Evolutionary conservation across 2,888 invertebrate species (phyloP), one percentile per base, ranked within the genome.

Genomic region (Tethea ocularis): DNA sequence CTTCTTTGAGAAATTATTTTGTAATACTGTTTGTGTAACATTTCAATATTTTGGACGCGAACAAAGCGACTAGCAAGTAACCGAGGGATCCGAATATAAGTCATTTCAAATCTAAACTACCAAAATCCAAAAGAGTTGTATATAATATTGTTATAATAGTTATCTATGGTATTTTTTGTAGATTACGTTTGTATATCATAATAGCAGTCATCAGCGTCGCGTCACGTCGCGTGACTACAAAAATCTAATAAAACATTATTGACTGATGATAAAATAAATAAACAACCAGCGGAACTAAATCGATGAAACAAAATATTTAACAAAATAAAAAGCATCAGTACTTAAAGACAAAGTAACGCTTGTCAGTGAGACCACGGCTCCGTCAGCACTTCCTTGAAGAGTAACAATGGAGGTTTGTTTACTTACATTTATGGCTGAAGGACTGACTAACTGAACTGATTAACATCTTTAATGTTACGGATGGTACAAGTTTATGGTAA

Each of bases 1-100:
- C 59, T 58, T 59, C 24, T 61, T 59, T 41, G 26, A 60, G 51
- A 58, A 46, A 46, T 46, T 46, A 20, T 46, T 46, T 46, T 46
- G 46, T 46, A 46, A 46, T 20, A 20, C 13, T 33, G 33, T 33
- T 33, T 33, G 13, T 33, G 29, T 7, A 13, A 2, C 13, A 33
- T 13, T 13, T 13, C 13, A 33, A 29, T 29, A 29, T 29, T 33
- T 33, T 33, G 33, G 13, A 33, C 11, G 13, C 33, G 13, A 8
- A 33, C 33, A 13, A 33, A 33, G 13, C 0, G 7, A n/a, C n/a
- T n/a, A 24, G 24, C 2, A 24, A 24, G 7, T 29, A 4, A 29
- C 29, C 29, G 4, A 29, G 24, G 24, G 2, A 24, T 24, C 24
- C 24, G 24, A 24, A 24, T 24, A 24, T 24, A 24, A 24, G n/a